Evolutionary conservation across 1,140 invertebrate genomes (phyloP).

Genomic region (Coptotermes formosanus): DNA sequence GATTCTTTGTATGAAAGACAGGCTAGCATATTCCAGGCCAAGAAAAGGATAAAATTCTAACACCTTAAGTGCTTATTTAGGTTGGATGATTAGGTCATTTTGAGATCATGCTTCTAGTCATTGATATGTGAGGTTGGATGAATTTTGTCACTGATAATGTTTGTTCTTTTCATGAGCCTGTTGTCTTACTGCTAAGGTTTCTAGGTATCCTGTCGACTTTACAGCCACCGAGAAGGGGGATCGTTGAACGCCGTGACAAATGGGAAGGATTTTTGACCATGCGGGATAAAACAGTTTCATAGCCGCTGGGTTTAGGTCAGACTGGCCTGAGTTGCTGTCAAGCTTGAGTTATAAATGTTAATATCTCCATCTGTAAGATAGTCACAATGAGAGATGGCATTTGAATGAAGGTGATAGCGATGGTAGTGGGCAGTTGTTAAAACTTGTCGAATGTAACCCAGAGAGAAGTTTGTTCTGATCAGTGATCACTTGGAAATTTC

Average conservation of each 20-base stretch:
- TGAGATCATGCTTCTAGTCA: conserved; percentile 24
- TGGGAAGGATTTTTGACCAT: conserved; percentile 67
- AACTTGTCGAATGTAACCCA: neutral
- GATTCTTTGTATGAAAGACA: conserved; percentile 28
- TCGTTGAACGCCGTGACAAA: conserved; percentile 27
- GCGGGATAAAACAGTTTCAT: conserved; percentile 30
- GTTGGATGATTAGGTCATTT: conserved; percentile 20
- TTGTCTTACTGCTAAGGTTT: conserved; percentile 40
- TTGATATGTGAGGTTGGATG: conserved; percentile 29
- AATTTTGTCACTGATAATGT: conserved; percentile 33
- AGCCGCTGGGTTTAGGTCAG: conserved; percentile 28
- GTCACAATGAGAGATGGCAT: neutral
- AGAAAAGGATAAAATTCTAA: conserved; percentile 39
- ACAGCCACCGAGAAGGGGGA: conserved; percentile 35
- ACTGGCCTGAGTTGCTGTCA: neutral
- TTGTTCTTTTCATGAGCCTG: conserved; percentile 42
- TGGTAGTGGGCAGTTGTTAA: neutral
- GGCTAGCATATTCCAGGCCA: conserved; percentile 38
- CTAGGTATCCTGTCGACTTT: conserved; percentile 39
- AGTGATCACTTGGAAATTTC: neutral
- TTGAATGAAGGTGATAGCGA: neutral
- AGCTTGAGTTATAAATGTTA: neutral
- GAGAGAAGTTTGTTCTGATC: neutral
- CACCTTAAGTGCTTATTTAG: conserved; percentile 9
- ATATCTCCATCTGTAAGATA: neutral